Conservation (phyloP, 2,888 invertebrate genomes). For the Cerastis leucographa region DNA sequence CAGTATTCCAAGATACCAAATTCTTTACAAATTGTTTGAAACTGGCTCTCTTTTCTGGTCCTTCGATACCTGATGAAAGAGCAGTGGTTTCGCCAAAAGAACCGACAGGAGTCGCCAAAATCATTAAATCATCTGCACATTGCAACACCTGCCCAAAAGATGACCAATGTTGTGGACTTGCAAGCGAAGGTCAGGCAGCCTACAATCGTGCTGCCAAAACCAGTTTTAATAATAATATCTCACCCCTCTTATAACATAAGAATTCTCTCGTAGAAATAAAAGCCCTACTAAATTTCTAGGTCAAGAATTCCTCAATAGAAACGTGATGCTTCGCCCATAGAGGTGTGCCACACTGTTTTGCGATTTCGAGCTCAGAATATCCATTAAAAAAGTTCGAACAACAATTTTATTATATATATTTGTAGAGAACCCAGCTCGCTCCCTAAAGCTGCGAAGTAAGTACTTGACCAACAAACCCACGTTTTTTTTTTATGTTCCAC, state of each 20-base stretch:
- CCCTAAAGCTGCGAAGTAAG: slow-evolving; percentile 47
- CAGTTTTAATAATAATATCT: background rate
- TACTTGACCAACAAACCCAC: slow-evolving; percentile 70
- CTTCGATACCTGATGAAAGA: background rate
- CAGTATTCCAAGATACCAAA: background rate
- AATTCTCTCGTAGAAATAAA: background rate
- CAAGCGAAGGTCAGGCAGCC: slow-evolving; percentile 15
- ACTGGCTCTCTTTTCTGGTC: background rate
- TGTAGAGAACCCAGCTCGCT: slow-evolving; percentile 55
- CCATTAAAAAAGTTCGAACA: background rate
- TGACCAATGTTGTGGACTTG: background rate
- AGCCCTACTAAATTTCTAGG: background rate
- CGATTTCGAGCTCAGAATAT: background rate
- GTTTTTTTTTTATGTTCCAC: slow-evolving; percentile 76
- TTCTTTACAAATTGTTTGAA: background rate
- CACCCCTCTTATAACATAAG: background rate
- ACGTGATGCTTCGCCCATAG: background rate
- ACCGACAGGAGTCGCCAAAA: slow-evolving; percentile 11
- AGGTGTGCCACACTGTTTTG: background rate
- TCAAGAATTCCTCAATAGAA: background rate
- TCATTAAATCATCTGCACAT: background rate
- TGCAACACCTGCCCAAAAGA: slow-evolving; percentile 11
- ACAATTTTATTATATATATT: background rate
- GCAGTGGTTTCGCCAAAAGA: background rate
- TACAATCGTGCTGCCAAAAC: background rate